These are phyloP conservation scores for Scaptodrosophila lebanonensis DNA, from an alignment of 1,140 invertebrate genomes.

Conservation along the genomic window DNA sequence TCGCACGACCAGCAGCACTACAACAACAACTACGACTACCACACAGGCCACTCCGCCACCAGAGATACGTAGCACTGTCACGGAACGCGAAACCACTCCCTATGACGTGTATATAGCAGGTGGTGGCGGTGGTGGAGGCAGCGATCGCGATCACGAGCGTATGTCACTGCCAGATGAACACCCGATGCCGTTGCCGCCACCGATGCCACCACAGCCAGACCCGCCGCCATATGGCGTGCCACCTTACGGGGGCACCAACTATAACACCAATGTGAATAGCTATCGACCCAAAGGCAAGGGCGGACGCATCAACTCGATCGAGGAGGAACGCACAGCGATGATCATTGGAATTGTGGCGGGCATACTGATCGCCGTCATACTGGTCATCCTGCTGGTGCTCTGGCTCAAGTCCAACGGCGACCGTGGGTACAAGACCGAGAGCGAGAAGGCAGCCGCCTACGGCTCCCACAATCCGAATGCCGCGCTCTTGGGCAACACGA, in stretches of 20 bases:
- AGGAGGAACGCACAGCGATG: constrained; percentile 85
- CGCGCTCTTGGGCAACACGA: constrained; percentile 81
- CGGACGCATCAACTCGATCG: constrained; percentile 84
- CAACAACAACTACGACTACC: constrained; percentile 46
- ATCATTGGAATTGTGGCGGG: constrained; percentile 94
- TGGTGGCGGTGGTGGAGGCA: constrained; percentile 22
- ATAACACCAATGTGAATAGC: constrained; percentile 61
- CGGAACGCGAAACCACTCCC: constrained; percentile 64
- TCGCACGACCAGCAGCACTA: constrained; percentile 33
- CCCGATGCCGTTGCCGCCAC: constrained; percentile 75
- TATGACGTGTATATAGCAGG: constrained; percentile 48
- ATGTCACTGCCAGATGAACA: constrained; percentile 55
- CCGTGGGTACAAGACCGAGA: constrained; percentile 93
- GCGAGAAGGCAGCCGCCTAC: constrained; percentile 84
- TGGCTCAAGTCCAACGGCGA: constrained; percentile 90
- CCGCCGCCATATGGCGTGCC: constrained; percentile 72
- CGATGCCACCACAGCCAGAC: constrained; percentile 48
- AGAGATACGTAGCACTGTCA: constrained; percentile 55
- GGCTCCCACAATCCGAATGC: constrained; percentile 86
- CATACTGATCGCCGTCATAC: constrained; percentile 92
- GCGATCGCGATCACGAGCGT: constrained; percentile 52
- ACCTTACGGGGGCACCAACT: constrained; percentile 66
- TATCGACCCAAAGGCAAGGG: constrained; percentile 77
- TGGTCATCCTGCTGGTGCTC: constrained; percentile 92
- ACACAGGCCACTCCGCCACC: constrained; percentile 55